Evolutionary conservation across 2,797 vertebrate species (phyloP).

Genomic region (Manis crassicaudata): DNA sequence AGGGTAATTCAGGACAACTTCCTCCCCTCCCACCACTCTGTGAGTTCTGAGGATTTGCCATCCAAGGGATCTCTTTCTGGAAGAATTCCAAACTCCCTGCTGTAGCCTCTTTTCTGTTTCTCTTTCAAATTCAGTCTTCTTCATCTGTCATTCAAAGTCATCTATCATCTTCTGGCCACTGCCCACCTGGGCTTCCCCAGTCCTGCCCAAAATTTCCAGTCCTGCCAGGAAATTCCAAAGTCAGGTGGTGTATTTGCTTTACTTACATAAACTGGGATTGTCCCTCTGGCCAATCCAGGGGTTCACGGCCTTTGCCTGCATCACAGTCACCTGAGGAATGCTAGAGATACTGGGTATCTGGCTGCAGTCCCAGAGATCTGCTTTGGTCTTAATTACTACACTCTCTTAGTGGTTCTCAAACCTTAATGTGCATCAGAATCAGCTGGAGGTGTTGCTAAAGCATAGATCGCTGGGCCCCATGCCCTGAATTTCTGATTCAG

Average conservation of each 20-base stretch:
- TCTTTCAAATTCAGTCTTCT: neutral
- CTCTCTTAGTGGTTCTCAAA: neutral
- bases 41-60: neutral
- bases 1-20: slow-evolving; percentile 10
- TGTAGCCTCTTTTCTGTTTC: neutral
- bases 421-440: neutral
- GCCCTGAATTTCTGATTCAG: neutral
- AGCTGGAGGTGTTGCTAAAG: neutral
- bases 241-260: neutral
- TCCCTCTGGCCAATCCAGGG: neutral
- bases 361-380: neutral
- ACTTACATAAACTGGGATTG: neutral
- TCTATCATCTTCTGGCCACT: neutral
- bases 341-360: neutral
- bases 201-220: neutral
- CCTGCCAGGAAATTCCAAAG: neutral
- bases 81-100: neutral
- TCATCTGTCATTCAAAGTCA: no score
- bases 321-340: neutral
- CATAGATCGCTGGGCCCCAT: neutral
- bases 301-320: neutral
- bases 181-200: neutral
- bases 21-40: neutral
- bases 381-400: neutral
- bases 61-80: neutral